A percentile compares a stretch with the other conserved stretches of the same genome.
Evolutionary conservation across 2,113 vertebrate genomes (phyloP).

Genomic region (Cyanocitta stelleri): DNA sequence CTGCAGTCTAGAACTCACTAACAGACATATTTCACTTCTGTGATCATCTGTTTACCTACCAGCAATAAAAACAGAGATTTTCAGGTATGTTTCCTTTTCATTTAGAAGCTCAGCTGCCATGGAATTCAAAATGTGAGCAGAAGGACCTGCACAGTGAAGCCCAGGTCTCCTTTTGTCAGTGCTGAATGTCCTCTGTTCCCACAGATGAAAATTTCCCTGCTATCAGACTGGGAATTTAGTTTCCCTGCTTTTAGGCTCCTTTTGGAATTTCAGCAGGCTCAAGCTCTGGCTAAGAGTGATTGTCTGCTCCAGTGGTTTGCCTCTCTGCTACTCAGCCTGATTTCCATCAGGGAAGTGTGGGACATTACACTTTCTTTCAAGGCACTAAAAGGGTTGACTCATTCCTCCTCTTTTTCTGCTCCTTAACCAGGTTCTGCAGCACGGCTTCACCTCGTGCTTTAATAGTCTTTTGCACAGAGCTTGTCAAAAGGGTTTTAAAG

Average conservation of each 20-base stretch:
- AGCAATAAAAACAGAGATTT: not conserved
- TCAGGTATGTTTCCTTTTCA: not conserved
- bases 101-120: not conserved
- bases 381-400: not conserved
- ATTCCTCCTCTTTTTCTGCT: not conserved
- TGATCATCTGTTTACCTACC: not conserved
- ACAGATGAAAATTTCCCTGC: not conserved
- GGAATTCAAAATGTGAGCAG: not conserved
- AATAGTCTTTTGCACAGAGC: not conserved
- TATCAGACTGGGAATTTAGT: not conserved
- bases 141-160: not conserved
- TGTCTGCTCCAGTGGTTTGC: not conserved
- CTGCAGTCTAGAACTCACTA: fast-evolving
- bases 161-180: not conserved
- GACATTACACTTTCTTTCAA: not conserved
- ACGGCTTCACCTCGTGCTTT: not conserved
- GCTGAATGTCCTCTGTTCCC: not conserved
- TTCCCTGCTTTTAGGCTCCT: not conserved
- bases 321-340: not conserved
- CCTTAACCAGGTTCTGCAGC: not conserved
- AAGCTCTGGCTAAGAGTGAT: not conserved
- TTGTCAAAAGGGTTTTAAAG: not conserved
- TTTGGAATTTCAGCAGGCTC: not conserved
- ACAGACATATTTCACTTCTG: not conserved
- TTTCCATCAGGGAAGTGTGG: not conserved